These are phyloP conservation scores for Casuarius casuarius DNA, from an alignment of 2,113 vertebrate genomes.

Conservation along the genomic window DNA sequence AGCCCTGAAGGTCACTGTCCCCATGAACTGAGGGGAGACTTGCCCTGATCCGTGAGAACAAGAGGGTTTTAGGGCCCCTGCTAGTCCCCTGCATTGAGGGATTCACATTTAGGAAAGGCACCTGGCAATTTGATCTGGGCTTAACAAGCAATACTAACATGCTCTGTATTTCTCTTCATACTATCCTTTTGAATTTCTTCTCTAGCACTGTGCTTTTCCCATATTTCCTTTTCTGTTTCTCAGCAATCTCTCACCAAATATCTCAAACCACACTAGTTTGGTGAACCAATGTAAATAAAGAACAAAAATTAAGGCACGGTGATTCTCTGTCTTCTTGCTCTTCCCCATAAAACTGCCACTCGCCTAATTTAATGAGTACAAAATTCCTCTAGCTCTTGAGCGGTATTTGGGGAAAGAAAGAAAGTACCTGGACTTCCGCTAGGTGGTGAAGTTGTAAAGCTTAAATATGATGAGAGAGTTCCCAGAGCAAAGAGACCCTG, in stretches of 20 bases:
- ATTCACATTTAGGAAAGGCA: background rate
- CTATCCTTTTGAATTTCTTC: background rate
- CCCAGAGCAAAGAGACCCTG: background rate
- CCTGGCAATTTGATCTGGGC: background rate
- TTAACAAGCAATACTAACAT: background rate
- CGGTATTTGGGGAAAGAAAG: background rate
- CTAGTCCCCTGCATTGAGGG: background rate
- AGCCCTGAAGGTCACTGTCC: background rate
- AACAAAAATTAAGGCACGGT: accelerated
- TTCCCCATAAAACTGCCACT: background rate
- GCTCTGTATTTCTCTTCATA: background rate
- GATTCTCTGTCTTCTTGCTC: background rate
- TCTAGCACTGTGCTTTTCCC: background rate
- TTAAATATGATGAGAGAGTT: background rate
- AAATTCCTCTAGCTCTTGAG: background rate
- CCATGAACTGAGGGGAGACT: background rate
- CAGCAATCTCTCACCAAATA: background rate
- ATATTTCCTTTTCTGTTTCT: background rate
- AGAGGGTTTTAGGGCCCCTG: background rate
- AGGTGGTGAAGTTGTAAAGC: conserved; percentile 72
- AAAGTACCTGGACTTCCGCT: conserved; percentile 51
- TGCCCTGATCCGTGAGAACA: background rate
- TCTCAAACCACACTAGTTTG: background rate
- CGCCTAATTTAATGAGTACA: background rate
- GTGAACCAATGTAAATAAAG: background rate